These are phyloP conservation scores for Drosophila triauraria DNA, from an alignment of 1,140 invertebrate genomes.

Conservation along the genomic window DNA sequence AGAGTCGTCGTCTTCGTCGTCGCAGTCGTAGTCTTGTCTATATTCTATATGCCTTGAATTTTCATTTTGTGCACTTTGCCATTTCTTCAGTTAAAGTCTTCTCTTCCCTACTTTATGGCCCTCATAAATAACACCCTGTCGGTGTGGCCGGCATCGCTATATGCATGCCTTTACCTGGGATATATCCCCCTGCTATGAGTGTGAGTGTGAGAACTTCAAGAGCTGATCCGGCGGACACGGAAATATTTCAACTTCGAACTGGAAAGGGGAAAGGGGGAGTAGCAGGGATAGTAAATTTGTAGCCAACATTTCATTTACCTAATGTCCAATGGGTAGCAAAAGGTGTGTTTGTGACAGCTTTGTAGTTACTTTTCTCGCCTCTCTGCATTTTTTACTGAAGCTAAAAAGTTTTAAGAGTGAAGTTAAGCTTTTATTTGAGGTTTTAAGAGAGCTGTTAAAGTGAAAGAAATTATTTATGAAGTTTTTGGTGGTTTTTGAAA, in stretches of 20 bases:
- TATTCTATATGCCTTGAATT: conserved; percentile 56
- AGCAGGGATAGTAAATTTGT: conserved; percentile 17
- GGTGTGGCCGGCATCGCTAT: conserved; percentile 19
- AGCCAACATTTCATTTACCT: conserved; percentile 47
- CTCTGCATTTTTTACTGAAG: background rate
- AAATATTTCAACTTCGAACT: conserved; percentile 48
- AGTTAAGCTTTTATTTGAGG: background rate
- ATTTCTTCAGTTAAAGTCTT: conserved; percentile 55
- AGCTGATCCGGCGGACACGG: conserved; percentile 33
- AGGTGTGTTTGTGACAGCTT: conserved; percentile 1
- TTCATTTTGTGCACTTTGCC: conserved; percentile 68
- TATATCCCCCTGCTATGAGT: background rate
- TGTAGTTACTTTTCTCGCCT: background rate
- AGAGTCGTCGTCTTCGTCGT: conserved; percentile 20
- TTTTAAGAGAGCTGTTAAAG: background rate
- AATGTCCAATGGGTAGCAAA: conserved; percentile 35
- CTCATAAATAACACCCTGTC: conserved; percentile 76
- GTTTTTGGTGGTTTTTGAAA: too few relatives aligned
- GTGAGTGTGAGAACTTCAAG: conserved; percentile 32
- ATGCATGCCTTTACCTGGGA: background rate
- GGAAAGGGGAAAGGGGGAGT: background rate
- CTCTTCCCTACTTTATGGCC: conserved; percentile 62
- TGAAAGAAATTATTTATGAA: too few relatives aligned
- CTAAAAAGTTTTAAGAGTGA: too few relatives aligned
- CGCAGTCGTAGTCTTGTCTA: conserved; percentile 52